Evolutionary conservation across 2,888 invertebrate genomes (phyloP).

Genomic region (Nephrotoma guestfalica): DNA sequence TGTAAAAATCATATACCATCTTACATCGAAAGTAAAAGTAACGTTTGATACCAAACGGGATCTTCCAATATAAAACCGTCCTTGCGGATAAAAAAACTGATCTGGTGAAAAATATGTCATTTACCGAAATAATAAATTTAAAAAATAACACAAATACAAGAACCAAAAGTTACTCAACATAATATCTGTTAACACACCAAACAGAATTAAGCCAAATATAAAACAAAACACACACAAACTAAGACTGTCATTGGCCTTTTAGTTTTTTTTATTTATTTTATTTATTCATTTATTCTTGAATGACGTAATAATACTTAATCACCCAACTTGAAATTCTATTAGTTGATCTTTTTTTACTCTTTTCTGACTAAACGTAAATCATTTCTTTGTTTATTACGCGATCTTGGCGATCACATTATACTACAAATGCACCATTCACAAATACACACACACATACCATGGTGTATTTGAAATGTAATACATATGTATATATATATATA

Average conservation of each 20-base stretch:
- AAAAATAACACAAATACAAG: not conserved
- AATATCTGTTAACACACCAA: not conserved
- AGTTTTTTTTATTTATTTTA: not conserved
- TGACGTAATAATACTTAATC: not conserved
- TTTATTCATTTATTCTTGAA: not conserved
- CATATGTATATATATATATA: not conserved
- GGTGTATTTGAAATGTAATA: not conserved
- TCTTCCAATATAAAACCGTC: not conserved
- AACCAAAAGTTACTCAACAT: not conserved
- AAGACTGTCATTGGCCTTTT: not conserved
- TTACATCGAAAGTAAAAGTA: not conserved
- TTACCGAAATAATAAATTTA: not conserved
- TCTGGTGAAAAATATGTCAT: not conserved
- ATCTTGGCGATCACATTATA: not conserved
- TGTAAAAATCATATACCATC: not conserved
- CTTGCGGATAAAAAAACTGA: not conserved
- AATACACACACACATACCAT: not conserved
- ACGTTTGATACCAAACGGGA: not conserved
- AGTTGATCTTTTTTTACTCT: not conserved
- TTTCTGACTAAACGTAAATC: not conserved
- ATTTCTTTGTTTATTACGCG: not conserved
- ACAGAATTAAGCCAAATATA: not conserved
- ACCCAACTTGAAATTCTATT: not conserved
- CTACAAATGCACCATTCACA: not conserved
- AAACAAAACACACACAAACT: not conserved